Evolutionary conservation across 2,113 vertebrate species (phyloP).

Genomic region (Epinephelus cyanopodus): DNA sequence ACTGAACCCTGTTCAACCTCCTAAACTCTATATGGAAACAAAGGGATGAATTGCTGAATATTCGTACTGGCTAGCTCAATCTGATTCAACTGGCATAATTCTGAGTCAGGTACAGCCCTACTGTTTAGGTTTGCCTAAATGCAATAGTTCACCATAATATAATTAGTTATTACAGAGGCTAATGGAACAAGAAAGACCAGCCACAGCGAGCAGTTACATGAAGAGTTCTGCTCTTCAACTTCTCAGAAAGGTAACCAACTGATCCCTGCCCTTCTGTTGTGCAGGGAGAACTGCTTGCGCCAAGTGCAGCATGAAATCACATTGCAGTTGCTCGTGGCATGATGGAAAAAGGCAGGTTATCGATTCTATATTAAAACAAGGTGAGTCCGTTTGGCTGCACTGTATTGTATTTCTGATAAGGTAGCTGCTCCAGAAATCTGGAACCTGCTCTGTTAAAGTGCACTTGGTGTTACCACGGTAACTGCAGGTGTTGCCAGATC

Average conservation of each 20-base stretch:
- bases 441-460: not conserved
- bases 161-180: not conserved
- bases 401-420: not conserved
- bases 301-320: not conserved
- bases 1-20: no score
- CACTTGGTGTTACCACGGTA: conserved; percentile 17
- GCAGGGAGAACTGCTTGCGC: not conserved
- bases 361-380: not conserved
- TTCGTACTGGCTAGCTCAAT: no score
- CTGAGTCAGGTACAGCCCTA: no score
- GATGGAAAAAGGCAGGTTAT: not conserved
- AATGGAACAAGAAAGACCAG: not conserved
- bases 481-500: not conserved
- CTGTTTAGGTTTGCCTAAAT: no score
- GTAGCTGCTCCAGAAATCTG: not conserved
- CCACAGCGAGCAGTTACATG: not conserved
- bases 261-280: not conserved
- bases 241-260: not conserved
- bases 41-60: no score
- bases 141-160: not conserved
- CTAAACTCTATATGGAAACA: no score
- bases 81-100: no score
- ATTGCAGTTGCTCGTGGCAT: not conserved
- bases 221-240: not conserved
- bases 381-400: not conserved